These are phyloP conservation scores for Rhagologus leucostigma DNA, from an alignment of 2,113 vertebrate species.

Conservation along the genomic window DNA sequence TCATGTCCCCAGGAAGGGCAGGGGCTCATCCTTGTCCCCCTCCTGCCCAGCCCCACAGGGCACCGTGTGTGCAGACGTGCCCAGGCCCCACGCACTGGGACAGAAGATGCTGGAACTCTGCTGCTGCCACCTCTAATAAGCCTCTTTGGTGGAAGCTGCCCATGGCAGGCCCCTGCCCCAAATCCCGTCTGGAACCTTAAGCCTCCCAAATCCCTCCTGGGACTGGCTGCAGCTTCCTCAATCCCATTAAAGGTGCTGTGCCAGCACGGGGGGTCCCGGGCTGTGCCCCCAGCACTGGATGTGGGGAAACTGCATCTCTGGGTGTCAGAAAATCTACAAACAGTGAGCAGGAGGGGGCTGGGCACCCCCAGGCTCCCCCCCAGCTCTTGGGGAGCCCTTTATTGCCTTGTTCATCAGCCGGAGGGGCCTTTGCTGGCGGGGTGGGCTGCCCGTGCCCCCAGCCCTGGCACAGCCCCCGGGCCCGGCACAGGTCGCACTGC, in stretches of 20 bases:
- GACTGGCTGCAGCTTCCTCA: background rate
- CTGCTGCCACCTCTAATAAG: constrained; percentile 28
- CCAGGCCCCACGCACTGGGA: background rate
- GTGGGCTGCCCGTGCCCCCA: background rate
- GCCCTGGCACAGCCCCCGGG: background rate
- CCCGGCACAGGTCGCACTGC: constrained; percentile 14
- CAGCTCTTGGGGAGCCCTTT: background rate
- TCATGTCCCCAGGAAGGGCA: rapidly evolving
- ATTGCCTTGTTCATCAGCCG: too few species aligned
- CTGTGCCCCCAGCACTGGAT: background rate
- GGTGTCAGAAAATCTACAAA: background rate
- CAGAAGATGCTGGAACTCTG: background rate
- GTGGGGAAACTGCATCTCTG: rapidly evolving
- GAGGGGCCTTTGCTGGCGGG: background rate
- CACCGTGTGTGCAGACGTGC: background rate
- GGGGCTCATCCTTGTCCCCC: background rate
- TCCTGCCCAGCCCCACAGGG: background rate
- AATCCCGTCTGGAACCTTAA: constrained; percentile 65
- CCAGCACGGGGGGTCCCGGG: background rate
- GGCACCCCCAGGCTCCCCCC: background rate
- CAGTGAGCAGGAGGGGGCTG: rapidly evolving
- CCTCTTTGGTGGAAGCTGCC: constrained; percentile 41
- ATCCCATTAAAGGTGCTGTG: constrained; percentile 22
- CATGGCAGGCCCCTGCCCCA: background rate
- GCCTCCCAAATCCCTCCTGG: constrained; percentile 53